Evolutionary conservation across 2,797 vertebrate species (phyloP), one percentile per base, ranked within the genome.

Genomic region (Heteromormyrus szaboi): DNA sequence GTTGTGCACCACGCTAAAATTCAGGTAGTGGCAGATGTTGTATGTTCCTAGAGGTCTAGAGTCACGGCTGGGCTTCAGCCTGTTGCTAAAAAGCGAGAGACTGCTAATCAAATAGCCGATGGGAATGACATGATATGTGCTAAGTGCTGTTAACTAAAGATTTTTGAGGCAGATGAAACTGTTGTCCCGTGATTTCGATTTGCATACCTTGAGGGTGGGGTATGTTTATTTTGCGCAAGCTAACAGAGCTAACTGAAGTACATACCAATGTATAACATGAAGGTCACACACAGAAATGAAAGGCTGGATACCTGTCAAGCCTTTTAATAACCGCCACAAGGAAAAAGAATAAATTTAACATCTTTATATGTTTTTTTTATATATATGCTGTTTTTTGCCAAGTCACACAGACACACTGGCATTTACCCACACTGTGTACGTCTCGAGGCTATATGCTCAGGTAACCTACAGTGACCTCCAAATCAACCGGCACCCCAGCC

Each of bases 391-490:
- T 37, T 76, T 14, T 25, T 76, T 41, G 33, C 68, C 68, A 41
- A 84, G 4, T 22, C 44, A 84, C 46, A 84, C 44, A 50, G 5
- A 48, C 81, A 50, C 46, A 84, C 3, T 68, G 62, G 11, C 9
- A 68, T 68, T 12, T 29, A 29, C n/a, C 0, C 81, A 25, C 46
- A 50, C n/a, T 41, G 50, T 46, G 33, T 46, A 59, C 25, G 4
- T 87, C 89, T 48, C 29, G n/a, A 37, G 85, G 85, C 85, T 81
- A 68, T n/a, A 29, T n/a, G 53, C 37, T n/a, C 87, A 46, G 65
- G 62, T 79, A 22, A 81, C 89, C 85, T 37, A 9, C 85, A 46
- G 51, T 81, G 89, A 87, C 86, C 89, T 56, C n/a, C 53, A 65
- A 86, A 65, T 86, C 44, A 37, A 51, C 59, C 9, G 6, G 33